phyloP scores from a whole-genome alignment of 1,140 invertebrate species.

The Pseudomyrmex concolor region DNA sequence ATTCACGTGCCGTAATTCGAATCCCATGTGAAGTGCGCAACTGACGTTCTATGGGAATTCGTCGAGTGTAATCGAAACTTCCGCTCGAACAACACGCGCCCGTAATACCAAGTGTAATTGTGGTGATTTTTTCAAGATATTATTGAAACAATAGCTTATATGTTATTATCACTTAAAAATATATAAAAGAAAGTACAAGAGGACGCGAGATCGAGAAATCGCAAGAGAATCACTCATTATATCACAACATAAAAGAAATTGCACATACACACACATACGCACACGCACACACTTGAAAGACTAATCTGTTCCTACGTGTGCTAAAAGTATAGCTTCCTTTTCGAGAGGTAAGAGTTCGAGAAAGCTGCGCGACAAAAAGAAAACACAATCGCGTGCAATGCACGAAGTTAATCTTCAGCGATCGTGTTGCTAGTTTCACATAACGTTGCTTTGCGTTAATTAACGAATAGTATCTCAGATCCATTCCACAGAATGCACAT shows the following conservation, averaged over 20 bases:
- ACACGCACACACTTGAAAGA: background rate
- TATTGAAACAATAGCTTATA: background rate
- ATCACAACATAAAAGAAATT: too few relatives aligned
- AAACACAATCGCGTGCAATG: background rate
- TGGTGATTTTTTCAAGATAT: background rate
- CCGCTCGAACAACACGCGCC: background rate
- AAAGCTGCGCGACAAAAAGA: constrained; percentile 1
- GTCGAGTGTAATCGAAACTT: background rate
- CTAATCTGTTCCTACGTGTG: background rate
- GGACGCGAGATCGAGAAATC: too few relatives aligned
- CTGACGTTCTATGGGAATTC: background rate
- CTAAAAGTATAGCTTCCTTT: constrained; percentile 9
- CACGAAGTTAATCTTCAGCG: constrained; percentile 6
- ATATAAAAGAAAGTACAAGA: background rate
- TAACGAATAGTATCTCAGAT: constrained; percentile 35
- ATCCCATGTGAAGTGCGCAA: constrained; percentile 20
- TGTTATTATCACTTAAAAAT: background rate
- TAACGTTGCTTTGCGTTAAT: constrained; percentile 19
- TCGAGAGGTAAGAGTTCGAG: constrained; percentile 3
- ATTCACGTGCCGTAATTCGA: background rate
- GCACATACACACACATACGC: too few relatives aligned
- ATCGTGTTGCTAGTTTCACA: background rate
- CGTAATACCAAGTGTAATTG: constrained; percentile 1
- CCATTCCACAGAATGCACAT: constrained; percentile 72
- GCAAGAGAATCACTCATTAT: too few relatives aligned